These are phyloP conservation scores for Python bivittatus DNA, from an alignment of 2,113 vertebrate genomes.

Conservation along the genomic window DNA sequence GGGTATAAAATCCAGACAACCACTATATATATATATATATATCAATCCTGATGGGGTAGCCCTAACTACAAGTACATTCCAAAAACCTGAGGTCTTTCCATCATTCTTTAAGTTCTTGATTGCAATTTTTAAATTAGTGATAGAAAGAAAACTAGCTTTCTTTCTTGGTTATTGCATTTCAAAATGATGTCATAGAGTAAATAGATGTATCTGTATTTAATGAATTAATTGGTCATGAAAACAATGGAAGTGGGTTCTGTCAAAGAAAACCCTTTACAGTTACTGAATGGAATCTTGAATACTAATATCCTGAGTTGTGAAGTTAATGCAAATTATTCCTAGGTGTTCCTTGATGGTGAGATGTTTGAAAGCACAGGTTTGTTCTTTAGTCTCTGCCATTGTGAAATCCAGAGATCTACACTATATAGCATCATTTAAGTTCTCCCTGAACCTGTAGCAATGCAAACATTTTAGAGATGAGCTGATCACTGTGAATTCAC, in stretches of 20 bases:
- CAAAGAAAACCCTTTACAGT: background rate
- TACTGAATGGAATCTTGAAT: background rate
- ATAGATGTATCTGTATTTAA: background rate
- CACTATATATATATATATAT: no score
- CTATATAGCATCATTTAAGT: background rate
- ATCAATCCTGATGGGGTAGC: background rate
- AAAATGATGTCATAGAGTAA: background rate
- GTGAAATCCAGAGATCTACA: conserved; percentile 14
- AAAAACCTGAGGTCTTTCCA: background rate
- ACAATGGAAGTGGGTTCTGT: background rate
- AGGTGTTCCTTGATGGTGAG: background rate
- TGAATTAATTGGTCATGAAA: background rate
- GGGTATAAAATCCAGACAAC: background rate
- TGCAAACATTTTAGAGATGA: conserved; percentile 27
- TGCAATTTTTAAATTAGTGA: background rate
- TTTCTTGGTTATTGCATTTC: background rate
- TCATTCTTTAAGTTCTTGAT: background rate
- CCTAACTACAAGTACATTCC: background rate
- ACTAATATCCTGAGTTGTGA: background rate
- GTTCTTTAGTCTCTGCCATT: background rate
- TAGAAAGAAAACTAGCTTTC: conserved; percentile 1
- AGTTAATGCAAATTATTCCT: background rate
- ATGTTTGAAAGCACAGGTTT: background rate
- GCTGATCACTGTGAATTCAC: background rate
- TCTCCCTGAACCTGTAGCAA: conserved; percentile 6